phyloP scores from a whole-genome alignment of 1,140 invertebrate species.

The Aphelenchoides besseyi region DNA sequence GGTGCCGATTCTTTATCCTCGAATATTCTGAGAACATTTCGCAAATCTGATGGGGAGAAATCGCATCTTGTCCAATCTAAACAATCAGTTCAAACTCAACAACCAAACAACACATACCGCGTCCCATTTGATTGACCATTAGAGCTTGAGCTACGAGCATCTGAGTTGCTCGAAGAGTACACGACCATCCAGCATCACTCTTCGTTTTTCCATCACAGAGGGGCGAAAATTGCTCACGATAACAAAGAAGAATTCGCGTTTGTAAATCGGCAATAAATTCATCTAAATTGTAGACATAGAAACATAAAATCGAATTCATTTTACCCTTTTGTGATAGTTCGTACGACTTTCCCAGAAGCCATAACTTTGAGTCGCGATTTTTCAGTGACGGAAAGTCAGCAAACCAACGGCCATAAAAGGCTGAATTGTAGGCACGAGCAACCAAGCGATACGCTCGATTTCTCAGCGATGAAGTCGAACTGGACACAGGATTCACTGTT shows the following conservation, averaged over 20 bases:
- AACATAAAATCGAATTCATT: background rate
- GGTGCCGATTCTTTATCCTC: conserved; percentile 26
- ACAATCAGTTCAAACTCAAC: conserved; percentile 15
- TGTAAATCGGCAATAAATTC: conserved; percentile 27
- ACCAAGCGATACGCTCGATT: background rate
- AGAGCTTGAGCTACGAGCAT: conserved; percentile 93
- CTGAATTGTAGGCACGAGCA: background rate
- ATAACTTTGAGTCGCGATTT: background rate
- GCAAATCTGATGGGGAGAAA: conserved; percentile 74
- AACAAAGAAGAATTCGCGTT: conserved; percentile 23
- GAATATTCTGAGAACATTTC: conserved; percentile 75
- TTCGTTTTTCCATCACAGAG: conserved; percentile 68
- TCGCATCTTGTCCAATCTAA: conserved; percentile 28
- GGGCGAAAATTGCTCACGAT: conserved; percentile 21
- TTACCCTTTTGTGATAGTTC: background rate
- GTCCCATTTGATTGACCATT: conserved; percentile 66
- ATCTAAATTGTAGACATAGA: background rate
- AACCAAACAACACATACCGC: conserved; percentile 68
- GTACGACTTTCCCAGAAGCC: conserved; percentile 14
- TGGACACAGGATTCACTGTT: background rate
- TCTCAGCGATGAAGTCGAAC: background rate
- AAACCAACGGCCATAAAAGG: conserved; percentile 9
- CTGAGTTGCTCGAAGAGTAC: conserved; percentile 95
- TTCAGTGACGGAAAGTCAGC: background rate
- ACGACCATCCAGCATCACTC: conserved; percentile 93